phyloP scores from a whole-genome alignment of 2,797 vertebrate genomes.

The Babyrousa celebensis region DNA sequence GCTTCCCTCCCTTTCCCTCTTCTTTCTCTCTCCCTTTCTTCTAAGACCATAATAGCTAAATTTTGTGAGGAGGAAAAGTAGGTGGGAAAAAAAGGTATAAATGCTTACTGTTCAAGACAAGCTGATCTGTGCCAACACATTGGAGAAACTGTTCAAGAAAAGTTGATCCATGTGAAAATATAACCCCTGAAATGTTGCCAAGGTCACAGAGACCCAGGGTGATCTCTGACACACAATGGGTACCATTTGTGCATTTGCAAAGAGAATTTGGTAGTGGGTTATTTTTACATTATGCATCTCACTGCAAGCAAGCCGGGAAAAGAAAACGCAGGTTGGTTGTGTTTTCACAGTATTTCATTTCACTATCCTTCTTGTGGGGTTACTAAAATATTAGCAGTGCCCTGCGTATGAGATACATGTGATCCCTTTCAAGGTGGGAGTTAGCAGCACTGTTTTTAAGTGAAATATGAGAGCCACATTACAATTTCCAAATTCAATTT shows the following conservation, averaged over 20 bases:
- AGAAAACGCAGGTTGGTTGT: constrained; percentile 11
- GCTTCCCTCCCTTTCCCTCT: background rate
- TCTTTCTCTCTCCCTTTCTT: background rate
- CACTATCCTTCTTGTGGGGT: constrained; percentile 61
- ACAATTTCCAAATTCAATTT: constrained; percentile 85
- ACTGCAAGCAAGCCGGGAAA: constrained; percentile 33
- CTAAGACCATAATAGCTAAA: constrained; percentile 22
- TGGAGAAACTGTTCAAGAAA: constrained; percentile 77
- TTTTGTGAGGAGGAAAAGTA: constrained; percentile 70
- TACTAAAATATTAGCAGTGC: constrained; percentile 69
- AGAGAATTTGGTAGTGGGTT: constrained; percentile 27
- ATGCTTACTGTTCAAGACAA: constrained; percentile 77
- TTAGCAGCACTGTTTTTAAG: constrained; percentile 65
- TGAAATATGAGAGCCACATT: constrained; percentile 77
- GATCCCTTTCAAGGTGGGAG: constrained; percentile 77
- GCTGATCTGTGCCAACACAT: constrained; percentile 66
- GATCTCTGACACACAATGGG: constrained; percentile 64
- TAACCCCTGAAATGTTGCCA: constrained; percentile 75
- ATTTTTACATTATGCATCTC: constrained; percentile 59
- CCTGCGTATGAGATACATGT: constrained; percentile 37
- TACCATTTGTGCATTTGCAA: constrained; percentile 15
- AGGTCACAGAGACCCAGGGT: constrained; percentile 66
- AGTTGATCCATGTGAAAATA: constrained; percentile 83
- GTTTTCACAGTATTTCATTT: constrained; percentile 75
- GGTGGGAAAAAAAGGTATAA: constrained; percentile 49